phyloP scores from a whole-genome alignment of 2,797 vertebrate species.

The Lemur catta region DNA sequence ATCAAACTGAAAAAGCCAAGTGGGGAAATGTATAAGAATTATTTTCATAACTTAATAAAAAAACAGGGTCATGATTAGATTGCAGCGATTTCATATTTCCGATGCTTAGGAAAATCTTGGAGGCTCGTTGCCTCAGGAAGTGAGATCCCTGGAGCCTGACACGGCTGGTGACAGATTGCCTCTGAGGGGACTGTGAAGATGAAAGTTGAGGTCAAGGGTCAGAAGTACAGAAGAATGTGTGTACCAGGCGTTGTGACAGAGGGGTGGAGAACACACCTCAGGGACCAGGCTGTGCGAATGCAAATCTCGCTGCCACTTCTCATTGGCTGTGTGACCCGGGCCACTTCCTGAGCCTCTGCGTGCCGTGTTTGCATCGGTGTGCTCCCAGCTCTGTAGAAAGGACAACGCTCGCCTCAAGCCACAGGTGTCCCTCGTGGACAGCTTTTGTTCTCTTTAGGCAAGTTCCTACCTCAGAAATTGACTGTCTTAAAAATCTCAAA shows the following conservation, averaged over 20 bases:
- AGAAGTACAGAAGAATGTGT: fast-evolving
- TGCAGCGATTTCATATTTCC: fast-evolving
- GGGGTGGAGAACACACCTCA: neutral
- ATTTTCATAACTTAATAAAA: neutral
- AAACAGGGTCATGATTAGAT: fast-evolving
- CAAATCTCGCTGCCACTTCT: neutral
- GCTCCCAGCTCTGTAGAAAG: neutral
- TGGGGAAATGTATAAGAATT: neutral
- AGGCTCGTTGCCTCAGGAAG: neutral
- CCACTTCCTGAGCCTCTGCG: neutral
- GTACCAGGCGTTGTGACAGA: fast-evolving
- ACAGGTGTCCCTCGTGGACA: no score
- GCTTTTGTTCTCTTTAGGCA: neutral
- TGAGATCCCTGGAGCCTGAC: neutral
- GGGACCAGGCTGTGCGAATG: no score
- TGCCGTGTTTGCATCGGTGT: fast-evolving
- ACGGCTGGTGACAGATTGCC: neutral
- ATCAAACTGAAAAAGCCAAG: neutral
- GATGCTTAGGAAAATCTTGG: neutral
- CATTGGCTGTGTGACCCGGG: no score
- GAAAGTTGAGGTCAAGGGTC: neutral
- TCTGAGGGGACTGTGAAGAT: no score
- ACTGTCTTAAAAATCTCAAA: no score
- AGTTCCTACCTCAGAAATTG: neutral
- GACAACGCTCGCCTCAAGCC: neutral